Base-by-base conservation (phyloP, 1,140 invertebrate species). In the Drosophila grimshawi region DNA sequence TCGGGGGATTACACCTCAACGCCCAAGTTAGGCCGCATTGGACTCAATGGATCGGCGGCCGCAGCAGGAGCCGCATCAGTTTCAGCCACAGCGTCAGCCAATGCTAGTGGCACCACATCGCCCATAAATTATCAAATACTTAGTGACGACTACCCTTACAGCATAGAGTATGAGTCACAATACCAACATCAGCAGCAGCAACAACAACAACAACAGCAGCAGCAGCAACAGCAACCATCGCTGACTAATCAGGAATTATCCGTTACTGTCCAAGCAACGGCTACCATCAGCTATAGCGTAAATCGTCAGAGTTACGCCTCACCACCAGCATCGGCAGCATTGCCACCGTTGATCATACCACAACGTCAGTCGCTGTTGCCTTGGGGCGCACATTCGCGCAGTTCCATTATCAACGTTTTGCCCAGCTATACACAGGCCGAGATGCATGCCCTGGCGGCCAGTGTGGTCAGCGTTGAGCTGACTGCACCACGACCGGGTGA, bases 401-500 rank as follows among this genome's bases (percentile, higher is more conserved):
- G 91, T 32, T 92, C 91, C 0, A 90, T 92, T 8, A 83, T 92
- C 3, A 92, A 91, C 77, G 78, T 90, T 51, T 64, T 92, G 68
- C 78, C 86, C 62, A 89, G 81, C 30, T 89, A 89, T 8, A 89
- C 74, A 2, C 85, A 89, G n/a, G 78, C 85, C 41, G 85, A 89
- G 53, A 88, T 89, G 85, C 85, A 89, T 63, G 85, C 85, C 4
- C 5, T 88, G 65, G 85, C 80, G 0, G 85, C 85, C 8, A 89
- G 76, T 37, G 78, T 80, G 52, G 74, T 80, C 80, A 85, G 86
- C 48, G 76, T 77, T 52, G 75, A 92, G 78, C 65, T 85, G 33
- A 57, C 77, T 0, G 89, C 77, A 30, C 80, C 74, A 10, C 93
- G 96, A 64, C 97, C 98, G 0, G 98, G 98, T 19, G 98, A 99